phyloP scores from a whole-genome alignment of 2,888 invertebrate species.

The Apamea anceps region DNA sequence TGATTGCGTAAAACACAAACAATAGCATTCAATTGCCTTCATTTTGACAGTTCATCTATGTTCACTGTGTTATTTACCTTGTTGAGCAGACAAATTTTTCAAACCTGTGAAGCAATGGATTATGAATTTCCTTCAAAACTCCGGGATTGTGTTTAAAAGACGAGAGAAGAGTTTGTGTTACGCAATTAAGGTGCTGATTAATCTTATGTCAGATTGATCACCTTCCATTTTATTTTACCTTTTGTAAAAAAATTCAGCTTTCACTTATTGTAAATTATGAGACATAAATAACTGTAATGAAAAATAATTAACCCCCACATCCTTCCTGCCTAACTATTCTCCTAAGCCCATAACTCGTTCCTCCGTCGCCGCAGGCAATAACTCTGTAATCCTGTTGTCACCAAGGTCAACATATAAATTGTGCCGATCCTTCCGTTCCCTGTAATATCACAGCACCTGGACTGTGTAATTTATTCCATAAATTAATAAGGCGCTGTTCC shows the following conservation, averaged over 20 bases:
- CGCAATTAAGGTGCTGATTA: neutral
- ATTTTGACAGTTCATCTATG: neutral
- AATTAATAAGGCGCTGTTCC: conserved; percentile 59
- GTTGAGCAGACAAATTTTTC: neutral
- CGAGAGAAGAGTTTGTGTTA: too few relatives aligned
- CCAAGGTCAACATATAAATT: conserved; percentile 62
- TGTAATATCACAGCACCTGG: conserved; percentile 63
- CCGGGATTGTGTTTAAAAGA: too few relatives aligned
- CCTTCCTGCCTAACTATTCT: conserved; percentile 13
- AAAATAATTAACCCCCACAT: conserved; percentile 28
- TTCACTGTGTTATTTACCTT: neutral
- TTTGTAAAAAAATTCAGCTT: neutral
- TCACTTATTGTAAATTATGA: neutral
- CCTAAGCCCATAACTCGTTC: conserved; percentile 31
- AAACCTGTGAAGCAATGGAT: neutral
- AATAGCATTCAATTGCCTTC: neutral
- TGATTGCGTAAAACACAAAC: too few relatives aligned
- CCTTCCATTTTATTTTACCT: neutral
- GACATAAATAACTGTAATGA: neutral
- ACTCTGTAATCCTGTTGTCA: conserved; percentile 59
- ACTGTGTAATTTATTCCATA: conserved; percentile 66
- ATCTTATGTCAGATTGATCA: neutral
- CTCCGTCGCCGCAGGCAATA: conserved; percentile 48
- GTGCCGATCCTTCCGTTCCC: conserved; percentile 36
- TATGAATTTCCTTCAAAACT: neutral